Evolutionary conservation across 1,140 invertebrate genomes (phyloP), one percentile per base, ranked within the genome.

Genomic region (Nomia melanderi): DNA sequence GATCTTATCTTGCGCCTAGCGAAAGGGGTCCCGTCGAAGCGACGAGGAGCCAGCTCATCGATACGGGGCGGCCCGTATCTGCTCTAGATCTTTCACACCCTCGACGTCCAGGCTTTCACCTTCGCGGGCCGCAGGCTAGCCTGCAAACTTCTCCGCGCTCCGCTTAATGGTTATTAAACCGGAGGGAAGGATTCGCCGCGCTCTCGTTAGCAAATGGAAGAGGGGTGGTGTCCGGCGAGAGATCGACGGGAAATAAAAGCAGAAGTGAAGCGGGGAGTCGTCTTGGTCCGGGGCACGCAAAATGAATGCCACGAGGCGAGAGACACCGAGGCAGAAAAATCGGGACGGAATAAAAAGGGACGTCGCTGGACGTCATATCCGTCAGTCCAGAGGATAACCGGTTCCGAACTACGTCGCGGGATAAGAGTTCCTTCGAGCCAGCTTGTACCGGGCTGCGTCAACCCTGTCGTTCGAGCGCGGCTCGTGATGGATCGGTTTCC

Each of bases 151-250:
- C 53, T 54, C 50, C 20, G 29, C 23, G 64, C 73, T 73, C 33
- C 44, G 36, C 75, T 87, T 90, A 90, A 90, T 91, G 89, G 88
- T 90, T 89, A 89, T 90, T 91, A 90, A 88, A 88, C 77, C 73
- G 60, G 7, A 20, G 67, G 66, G 62, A 31, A 29, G 36, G 65
- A 25, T 44, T n/a, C 4, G 17, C 31, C 27, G 53, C 59, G 33
- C 12, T 29, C 59, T 70, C 65, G 70, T 71, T 78, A 81, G 71
- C 67, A 69, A 75, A 81, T 75, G 70, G 59, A 81, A 66, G 4
- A 11, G 47, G 47, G 20, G 47, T 50, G 47, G 20, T n/a, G 47
- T 8, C n/a, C 6, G 20, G 47, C 56, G 78, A 80, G 67, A n/a
- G 77, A 31, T 20, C 39, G 57, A 72, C 69, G 25, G 69, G 69